Percentiles rank a stretch among this genome's conserved stretches.
Conservation (phyloP, 2,888 invertebrate genomes). For the Thyatira batis region DNA sequence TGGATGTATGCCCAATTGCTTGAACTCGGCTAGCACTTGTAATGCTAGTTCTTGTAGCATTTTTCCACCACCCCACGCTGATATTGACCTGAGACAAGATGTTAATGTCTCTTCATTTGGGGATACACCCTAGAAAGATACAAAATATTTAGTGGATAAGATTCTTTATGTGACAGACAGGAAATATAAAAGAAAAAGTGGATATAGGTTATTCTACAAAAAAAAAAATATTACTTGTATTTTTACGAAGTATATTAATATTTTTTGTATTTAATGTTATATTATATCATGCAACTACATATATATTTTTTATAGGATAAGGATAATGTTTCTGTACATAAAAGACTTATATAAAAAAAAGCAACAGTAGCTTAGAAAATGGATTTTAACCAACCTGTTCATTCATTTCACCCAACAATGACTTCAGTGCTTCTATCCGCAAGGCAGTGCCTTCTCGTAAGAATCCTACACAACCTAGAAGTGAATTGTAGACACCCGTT, state of each 20-base stretch:
- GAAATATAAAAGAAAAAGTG: too few species aligned
- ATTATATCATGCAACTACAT: background rate
- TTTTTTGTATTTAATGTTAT: too few species aligned
- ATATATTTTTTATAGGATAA: too few species aligned
- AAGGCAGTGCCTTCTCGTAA: conserved; percentile 85
- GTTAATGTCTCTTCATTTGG: conserved; percentile 62
- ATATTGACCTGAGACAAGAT: conserved; percentile 62
- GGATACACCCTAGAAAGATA: conserved; percentile 63
- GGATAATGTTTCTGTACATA: too few species aligned
- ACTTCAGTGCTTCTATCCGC: conserved; percentile 84
- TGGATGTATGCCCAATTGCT: conserved; percentile 85
- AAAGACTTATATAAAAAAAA: too few species aligned
- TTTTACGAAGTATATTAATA: too few species aligned
- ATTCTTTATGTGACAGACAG: background rate
- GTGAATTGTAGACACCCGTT: conserved; percentile 86
- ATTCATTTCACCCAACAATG: conserved; percentile 85
- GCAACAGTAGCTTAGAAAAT: too few species aligned
- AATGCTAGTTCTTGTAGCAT: conserved; percentile 57
- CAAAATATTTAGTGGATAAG: too few species aligned
- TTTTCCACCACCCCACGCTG: conserved; percentile 69
- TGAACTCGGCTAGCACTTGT: conserved; percentile 70
- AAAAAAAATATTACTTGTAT: too few species aligned
- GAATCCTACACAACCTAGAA: conserved; percentile 84
- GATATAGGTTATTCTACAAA: too few species aligned
- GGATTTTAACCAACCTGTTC: conserved; percentile 52